Evolutionary conservation across 2,888 invertebrate species (phyloP).

Genomic region (Lepeophtheirus nordmannii): DNA sequence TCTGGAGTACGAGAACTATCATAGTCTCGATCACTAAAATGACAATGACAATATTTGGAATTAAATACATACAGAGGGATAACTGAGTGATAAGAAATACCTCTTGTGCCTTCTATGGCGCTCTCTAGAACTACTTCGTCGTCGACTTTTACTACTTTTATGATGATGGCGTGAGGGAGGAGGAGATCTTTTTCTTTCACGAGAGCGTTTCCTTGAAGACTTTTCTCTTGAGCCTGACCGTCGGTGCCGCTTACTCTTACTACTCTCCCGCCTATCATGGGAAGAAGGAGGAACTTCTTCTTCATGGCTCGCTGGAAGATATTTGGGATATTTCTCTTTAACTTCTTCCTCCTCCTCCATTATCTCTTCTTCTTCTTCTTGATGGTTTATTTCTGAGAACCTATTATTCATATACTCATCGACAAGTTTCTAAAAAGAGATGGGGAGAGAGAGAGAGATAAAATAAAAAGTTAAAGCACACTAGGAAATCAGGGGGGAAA

Average conservation of each 20-base stretch:
- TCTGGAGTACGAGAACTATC: neutral
- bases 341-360: neutral
- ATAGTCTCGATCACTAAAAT: neutral
- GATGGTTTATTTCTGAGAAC: neutral
- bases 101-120: neutral
- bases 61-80: neutral
- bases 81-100: neutral
- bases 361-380: neutral
- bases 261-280: neutral
- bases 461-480: neutral
- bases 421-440: neutral
- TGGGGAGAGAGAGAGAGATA: too few species aligned
- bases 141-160: neutral
- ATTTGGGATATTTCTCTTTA: neutral
- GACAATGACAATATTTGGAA: neutral
- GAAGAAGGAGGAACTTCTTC: too few species aligned
- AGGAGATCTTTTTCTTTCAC: neutral
- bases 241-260: neutral
- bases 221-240: neutral
- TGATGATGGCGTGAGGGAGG: neutral
- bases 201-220: neutral
- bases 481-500: constrained; percentile 26
- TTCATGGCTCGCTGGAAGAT: neutral
- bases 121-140: neutral
- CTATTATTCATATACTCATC: neutral